Evolutionary conservation across 2,888 invertebrate genomes (phyloP), one percentile per base, ranked within the genome.

Genomic region (Odontomyia ornata): DNA sequence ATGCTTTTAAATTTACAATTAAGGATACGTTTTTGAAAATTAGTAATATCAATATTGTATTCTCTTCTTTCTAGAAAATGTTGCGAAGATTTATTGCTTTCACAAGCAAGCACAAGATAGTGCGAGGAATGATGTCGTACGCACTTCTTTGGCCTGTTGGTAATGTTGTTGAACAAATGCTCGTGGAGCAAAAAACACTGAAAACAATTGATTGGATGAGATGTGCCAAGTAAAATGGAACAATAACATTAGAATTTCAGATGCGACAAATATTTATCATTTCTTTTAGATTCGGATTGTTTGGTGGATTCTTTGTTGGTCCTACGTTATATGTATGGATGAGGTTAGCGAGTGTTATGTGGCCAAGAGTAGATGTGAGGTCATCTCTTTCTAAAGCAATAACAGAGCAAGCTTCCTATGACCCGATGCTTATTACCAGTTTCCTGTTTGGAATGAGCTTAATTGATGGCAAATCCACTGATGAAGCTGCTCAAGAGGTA

Each of bases 241-340:
- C 18, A 13, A 21, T 30, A 36, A 36, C 18, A n/a, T 28, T 52
- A 27, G 21, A 18, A 46, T 36, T 71, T 13, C 36, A 36, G 3
- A 5, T 9, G 3, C 36, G 3, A 36, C 36, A 36, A 36, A 36
- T 5, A 9, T 36, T 3, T 3, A 36, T 5, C 9, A 23, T 71
- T 47, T 43, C 15, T 15, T 27, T 30, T 21, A 87, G 92, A 83
- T 92, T 91, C 83, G 88, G 91, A 83, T 81, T 91, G 77, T 92
- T 91, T 83, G 92, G 92, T 30, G 89, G 89, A 52, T 87, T 90
- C 71, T 91, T 91, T 82, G 90, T 91, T 79, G 92, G 92, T 0
- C 92, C 92, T 1, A 91, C 91, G n/a, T 84, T 92, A 15, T 92
- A 91, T 82, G 87, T 88, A 21, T 92, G 92, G 92, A 88, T 93